Evolutionary conservation across 2,888 invertebrate species (phyloP), one percentile per base, ranked within the genome.

Genomic region (Drosophila nr. perissopoda): DNA sequence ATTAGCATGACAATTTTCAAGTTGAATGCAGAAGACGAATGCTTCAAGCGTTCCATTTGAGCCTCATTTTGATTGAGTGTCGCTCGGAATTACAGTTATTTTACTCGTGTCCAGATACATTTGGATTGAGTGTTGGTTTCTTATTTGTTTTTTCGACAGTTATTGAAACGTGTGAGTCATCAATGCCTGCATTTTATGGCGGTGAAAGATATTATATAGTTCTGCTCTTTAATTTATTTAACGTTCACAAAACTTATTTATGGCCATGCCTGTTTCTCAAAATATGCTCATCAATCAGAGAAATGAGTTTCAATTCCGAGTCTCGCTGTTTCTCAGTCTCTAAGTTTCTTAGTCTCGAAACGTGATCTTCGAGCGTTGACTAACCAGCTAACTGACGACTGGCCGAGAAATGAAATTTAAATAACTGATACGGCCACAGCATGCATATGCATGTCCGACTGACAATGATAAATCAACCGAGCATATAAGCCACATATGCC

Each of bases 211-310:
- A 31, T 68, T 54, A 61, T 74, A 76, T 76, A 81, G 80, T 82
- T 82, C 62, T 76, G 63, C 11, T 49, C 40, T 84, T 81, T 74
- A 81, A 88, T 85, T 88, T 83, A 83, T 88, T 79, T 36, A 81
- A 74, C 84, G 65, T 72, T 80, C 76, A 70, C 66, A 63, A 73
- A 73, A 70, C 63, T 84, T 84, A 87, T 87, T 87, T 87, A 87
- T 86, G 76, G 71, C 73, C 57, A 64, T 81, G 89, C 74, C 87
- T 73, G 77, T 69, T 69, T 73, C 74, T 76, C 74, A 81, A 84
- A 86, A 86, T 81, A 78, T 79, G 75, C 68, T 36, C 87, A 87
- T 87, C 87, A 84, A 87, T 87, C 87, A 87, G 89, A 68, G 75
- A 82, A 84, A 82, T 84, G 89, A 82, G 84, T 77, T 88, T 85